A percentile compares a stretch with the other conserved stretches of the same genome.
Conservation (phyloP, 2,113 vertebrate species). For the Clarias batrachus region DNA sequence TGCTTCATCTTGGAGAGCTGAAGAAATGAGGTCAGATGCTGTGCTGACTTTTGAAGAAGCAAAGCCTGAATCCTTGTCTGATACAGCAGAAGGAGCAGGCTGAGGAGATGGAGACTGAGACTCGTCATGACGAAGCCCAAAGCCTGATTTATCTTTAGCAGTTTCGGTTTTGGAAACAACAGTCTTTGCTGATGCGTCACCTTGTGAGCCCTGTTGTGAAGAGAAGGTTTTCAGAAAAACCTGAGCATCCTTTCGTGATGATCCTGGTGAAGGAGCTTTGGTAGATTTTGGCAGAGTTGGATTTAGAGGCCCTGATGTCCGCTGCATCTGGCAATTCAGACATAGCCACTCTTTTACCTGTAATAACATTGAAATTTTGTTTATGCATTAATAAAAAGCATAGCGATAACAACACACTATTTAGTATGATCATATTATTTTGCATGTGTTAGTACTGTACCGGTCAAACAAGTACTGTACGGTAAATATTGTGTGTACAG, state of each 20-base stretch:
- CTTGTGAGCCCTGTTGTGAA: slow-evolving; percentile 58
- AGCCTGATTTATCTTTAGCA: slow-evolving; percentile 69
- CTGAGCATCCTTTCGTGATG: slow-evolving; percentile 23
- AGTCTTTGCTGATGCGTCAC: slow-evolving; percentile 56
- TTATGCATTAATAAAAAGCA: not conserved
- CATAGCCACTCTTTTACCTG: slow-evolving; percentile 86
- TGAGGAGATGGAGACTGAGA: slow-evolving; percentile 73
- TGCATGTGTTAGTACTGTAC: not conserved
- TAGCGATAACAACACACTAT: not conserved
- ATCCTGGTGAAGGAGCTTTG: not conserved
- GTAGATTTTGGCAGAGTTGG: slow-evolving; percentile 56
- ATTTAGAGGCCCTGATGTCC: slow-evolving; percentile 67
- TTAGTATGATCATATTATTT: not conserved
- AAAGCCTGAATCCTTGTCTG: slow-evolving; percentile 71
- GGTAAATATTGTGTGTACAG: too few relatives aligned
- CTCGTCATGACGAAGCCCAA: slow-evolving; percentile 71
- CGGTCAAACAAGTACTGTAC: not conserved
- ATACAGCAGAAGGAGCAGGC: slow-evolving; percentile 68
- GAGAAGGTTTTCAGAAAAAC: not conserved
- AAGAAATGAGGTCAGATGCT: slow-evolving; percentile 49
- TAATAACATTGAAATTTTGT: slow-evolving; percentile 8
- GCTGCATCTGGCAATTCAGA: slow-evolving; percentile 84
- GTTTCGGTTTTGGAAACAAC: slow-evolving; percentile 55
- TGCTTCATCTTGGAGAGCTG: slow-evolving; percentile 46
- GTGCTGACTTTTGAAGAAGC: slow-evolving; percentile 48